phyloP scores from a whole-genome alignment of 37 sponge, comb jelly and placozoan genomes.

The Oopsacas minuta region DNA sequence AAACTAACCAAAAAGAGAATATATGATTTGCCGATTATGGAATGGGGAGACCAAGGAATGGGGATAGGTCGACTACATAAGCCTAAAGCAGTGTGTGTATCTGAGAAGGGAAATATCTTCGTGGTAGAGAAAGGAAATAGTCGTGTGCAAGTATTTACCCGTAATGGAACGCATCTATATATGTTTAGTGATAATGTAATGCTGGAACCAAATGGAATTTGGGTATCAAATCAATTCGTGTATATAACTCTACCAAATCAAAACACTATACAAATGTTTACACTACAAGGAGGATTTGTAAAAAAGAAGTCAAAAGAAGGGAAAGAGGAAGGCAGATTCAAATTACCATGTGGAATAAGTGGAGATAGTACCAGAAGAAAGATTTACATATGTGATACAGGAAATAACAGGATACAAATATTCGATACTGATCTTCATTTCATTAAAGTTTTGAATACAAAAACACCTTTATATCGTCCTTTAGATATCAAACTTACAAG shows the following conservation, averaged over 20 bases:
- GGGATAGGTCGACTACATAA: not conserved
- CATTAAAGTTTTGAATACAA: not conserved
- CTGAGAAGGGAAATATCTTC: not conserved
- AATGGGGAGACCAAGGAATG: not conserved
- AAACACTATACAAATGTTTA: not conserved
- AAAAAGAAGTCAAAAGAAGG: not conserved
- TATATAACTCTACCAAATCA: not conserved
- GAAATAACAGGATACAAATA: constrained; percentile 8
- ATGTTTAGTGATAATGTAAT: not conserved
- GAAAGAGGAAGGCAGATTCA: not conserved
- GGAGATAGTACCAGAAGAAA: not conserved
- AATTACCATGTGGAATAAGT: not conserved
- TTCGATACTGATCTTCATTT: not conserved
- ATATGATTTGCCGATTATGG: not conserved
- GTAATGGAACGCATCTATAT: not conserved
- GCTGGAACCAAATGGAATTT: not conserved
- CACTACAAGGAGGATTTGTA: not conserved
- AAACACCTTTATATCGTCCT: not conserved
- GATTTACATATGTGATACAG: not conserved
- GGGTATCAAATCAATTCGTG: not conserved
- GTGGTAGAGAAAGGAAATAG: constrained; percentile 1
- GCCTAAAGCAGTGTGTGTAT: not conserved
- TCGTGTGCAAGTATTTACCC: not conserved
- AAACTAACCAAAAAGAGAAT: no score
- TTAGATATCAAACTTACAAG: not conserved